A percentile compares a stretch with the other conserved stretches of the same genome.
phyloP scores from a whole-genome alignment of 2,797 vertebrate genomes.

The Oreortyx pictus region DNA sequence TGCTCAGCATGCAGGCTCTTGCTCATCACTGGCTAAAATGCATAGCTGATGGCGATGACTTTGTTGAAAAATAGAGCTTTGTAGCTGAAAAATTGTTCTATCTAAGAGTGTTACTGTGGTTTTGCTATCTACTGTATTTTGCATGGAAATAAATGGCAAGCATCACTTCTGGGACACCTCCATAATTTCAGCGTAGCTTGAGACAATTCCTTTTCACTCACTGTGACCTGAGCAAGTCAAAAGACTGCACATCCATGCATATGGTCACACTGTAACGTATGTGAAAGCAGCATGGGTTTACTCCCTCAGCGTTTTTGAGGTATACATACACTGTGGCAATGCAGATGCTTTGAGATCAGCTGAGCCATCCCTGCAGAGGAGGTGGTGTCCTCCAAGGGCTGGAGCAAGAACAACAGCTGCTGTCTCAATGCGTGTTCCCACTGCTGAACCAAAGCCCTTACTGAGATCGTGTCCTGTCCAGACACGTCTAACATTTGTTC shows the following conservation, averaged over 20 bases:
- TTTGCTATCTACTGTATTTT: no score
- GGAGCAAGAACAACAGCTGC: conserved; percentile 37
- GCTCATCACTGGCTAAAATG: no score
- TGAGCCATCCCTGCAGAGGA: neutral
- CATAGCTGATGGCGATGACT: no score
- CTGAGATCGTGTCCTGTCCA: neutral
- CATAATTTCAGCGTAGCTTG: no score
- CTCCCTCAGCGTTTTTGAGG: neutral
- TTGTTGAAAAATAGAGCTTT: no score
- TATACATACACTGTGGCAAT: conserved; percentile 2
- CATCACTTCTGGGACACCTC: no score
- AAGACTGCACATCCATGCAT: neutral
- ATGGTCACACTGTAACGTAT: neutral
- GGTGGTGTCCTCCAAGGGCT: conserved; percentile 14
- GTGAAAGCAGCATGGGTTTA: neutral
- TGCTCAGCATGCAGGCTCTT: rapidly evolving
- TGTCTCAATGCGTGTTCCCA: conserved; percentile 39
- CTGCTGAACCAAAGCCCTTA: conserved; percentile 52
- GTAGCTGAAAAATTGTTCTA: no score
- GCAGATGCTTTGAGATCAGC: neutral
- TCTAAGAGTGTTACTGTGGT: no score
- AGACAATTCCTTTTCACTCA: no score
- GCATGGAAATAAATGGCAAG: no score
- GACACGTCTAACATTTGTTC: neutral
- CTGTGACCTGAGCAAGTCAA: no score